phyloP scores from a whole-genome alignment of 1,140 invertebrate genomes.

The Rhyacophila brunnea region DNA sequence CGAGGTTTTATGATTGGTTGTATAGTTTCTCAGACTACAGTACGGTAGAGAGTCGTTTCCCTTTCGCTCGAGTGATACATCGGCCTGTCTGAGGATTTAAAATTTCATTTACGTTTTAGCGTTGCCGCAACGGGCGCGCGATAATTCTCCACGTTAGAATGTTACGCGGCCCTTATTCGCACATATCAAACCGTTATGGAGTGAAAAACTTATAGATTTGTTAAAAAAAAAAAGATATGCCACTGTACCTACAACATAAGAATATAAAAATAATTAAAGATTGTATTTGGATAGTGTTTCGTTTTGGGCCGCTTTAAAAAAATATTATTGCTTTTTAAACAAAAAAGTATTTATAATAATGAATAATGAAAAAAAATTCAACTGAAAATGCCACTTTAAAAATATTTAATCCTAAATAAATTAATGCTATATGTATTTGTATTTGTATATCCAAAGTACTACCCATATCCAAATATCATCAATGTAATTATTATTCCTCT shows the following conservation, averaged over 20 bases:
- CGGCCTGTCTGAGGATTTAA: too few relatives aligned
- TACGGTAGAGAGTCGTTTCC: too few relatives aligned
- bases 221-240: conserved; percentile 19
- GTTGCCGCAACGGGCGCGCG: neutral
- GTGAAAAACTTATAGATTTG: conserved; percentile 26
- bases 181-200: conserved; percentile 32
- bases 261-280: conserved; percentile 22
- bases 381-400: conserved; percentile 10
- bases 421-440: conserved; percentile 35
- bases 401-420: conserved; percentile 28
- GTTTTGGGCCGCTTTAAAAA: conserved; percentile 32
- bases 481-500: conserved; percentile 36
- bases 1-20: too few relatives aligned
- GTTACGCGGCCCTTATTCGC: conserved; percentile 30
- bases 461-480: conserved; percentile 37
- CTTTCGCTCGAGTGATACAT: too few relatives aligned
- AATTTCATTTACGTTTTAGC: too few relatives aligned
- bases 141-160: conserved; percentile 9
- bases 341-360: conserved; percentile 18
- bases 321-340: conserved; percentile 25
- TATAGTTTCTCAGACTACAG: too few relatives aligned
- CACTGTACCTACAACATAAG: conserved; percentile 19
- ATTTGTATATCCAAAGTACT: conserved; percentile 35
- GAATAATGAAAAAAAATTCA: conserved; percentile 8
- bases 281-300: conserved; percentile 28